These are phyloP conservation scores for Molossus molossus DNA, from an alignment of 2,797 vertebrate species.

Conservation along the genomic window DNA sequence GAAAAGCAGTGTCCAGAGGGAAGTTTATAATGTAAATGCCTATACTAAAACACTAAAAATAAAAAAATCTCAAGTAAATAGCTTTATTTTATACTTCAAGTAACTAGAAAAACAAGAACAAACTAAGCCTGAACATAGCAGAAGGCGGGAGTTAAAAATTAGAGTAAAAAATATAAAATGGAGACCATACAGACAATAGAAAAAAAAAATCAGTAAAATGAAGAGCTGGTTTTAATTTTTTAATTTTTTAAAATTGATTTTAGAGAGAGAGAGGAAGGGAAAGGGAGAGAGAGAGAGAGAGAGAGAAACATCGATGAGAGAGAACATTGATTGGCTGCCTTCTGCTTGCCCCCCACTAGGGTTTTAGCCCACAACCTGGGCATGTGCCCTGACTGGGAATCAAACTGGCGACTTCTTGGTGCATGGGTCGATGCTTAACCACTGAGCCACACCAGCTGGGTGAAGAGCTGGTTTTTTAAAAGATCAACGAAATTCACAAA, in stretches of 20 bases:
- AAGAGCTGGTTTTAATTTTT: background rate
- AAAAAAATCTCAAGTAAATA: background rate
- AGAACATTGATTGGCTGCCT: too few relatives aligned
- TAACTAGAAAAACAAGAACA: background rate
- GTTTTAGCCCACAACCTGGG: too few relatives aligned
- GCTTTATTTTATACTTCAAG: background rate
- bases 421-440: too few relatives aligned
- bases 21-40: background rate
- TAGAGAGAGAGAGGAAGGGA: background rate
- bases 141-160: background rate
- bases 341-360: too few relatives aligned
- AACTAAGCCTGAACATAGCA: background rate
- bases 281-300: background rate
- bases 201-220: background rate
- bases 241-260: background rate
- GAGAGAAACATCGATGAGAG: background rate
- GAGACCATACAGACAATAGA: background rate
- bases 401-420: too few relatives aligned
- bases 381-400: too few relatives aligned
- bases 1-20: background rate
- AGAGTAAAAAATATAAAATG: background rate
- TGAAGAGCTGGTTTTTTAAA: background rate
- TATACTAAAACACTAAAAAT: background rate
- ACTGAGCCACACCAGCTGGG: too few relatives aligned
- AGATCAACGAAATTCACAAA: background rate